Percentiles rank a stretch among this genome's conserved stretches.
Conservation (phyloP, 2,113 vertebrate genomes). For the Cebidichthys violaceus region DNA sequence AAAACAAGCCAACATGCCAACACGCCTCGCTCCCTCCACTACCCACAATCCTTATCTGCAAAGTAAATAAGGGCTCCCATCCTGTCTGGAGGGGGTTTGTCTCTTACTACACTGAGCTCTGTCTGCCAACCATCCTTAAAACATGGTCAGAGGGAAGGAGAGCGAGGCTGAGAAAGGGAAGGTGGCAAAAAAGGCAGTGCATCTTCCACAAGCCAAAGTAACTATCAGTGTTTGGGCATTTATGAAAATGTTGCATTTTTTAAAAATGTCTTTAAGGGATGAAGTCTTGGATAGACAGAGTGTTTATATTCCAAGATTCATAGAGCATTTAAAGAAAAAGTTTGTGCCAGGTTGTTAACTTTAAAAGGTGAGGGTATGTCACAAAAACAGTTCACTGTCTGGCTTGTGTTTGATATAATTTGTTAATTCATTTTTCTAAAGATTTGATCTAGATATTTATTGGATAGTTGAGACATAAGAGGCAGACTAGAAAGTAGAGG, state of each 20-base stretch:
- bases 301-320: not conserved
- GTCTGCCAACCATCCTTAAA: constrained; percentile 51
- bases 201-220: constrained; percentile 28
- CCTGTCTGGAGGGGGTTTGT: constrained; percentile 63
- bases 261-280: constrained; percentile 6
- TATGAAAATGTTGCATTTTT: constrained; percentile 27
- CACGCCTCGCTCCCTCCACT: constrained; percentile 41
- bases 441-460: not conserved
- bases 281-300: not conserved
- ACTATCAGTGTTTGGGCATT: constrained; percentile 6
- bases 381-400: not conserved
- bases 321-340: not conserved
- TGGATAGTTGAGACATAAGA: not conserved
- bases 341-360: not conserved
- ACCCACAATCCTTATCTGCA: constrained; percentile 74
- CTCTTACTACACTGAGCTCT: constrained; percentile 51
- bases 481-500: not conserved
- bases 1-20: constrained; percentile 71
- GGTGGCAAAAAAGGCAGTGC: constrained; percentile 20
- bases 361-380: not conserved
- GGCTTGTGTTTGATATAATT: not conserved
- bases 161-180: not conserved
- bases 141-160: constrained; percentile 23
- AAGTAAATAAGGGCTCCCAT: constrained; percentile 73
- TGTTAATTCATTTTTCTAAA: not conserved